phyloP scores from a whole-genome alignment of 2,113 vertebrate genomes.

The Podarcis muralis region DNA sequence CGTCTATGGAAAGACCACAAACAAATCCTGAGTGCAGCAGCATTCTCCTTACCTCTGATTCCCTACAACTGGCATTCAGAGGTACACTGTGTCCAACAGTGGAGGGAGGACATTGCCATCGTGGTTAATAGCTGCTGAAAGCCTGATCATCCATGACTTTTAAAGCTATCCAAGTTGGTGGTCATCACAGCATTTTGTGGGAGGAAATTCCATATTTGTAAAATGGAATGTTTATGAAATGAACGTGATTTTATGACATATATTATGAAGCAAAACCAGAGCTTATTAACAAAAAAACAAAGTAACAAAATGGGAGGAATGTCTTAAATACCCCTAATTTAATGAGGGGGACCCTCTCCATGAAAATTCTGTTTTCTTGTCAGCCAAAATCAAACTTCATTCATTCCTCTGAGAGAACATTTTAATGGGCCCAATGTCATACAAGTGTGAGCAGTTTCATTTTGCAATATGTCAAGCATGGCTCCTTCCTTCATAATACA shows the following conservation, averaged over 20 bases:
- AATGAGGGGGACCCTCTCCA: not conserved
- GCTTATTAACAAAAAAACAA: not conserved
- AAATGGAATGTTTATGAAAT: not conserved
- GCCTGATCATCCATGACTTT: no score
- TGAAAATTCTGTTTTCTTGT: not conserved
- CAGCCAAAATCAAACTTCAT: not conserved
- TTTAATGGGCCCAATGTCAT: not conserved
- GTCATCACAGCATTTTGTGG: not conserved
- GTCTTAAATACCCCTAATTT: not conserved
- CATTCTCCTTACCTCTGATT: no score
- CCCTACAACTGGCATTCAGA: no score
- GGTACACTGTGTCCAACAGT: no score
- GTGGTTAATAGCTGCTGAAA: no score
- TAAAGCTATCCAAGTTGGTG: no score
- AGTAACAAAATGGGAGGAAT: not conserved
- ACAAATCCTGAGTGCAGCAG: no score
- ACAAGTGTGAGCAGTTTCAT: not conserved
- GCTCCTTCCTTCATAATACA: not conserved
- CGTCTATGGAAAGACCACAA: no score
- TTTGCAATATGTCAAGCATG: not conserved
- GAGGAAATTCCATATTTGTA: not conserved
- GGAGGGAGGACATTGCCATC: no score
- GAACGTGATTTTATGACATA: not conserved
- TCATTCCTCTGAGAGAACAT: not conserved
- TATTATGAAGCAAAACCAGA: not conserved